Percentiles rank a stretch among this genome's conserved stretches.
Conservation (phyloP, 2,888 invertebrate species). For the Hypomecis punctinalis region DNA sequence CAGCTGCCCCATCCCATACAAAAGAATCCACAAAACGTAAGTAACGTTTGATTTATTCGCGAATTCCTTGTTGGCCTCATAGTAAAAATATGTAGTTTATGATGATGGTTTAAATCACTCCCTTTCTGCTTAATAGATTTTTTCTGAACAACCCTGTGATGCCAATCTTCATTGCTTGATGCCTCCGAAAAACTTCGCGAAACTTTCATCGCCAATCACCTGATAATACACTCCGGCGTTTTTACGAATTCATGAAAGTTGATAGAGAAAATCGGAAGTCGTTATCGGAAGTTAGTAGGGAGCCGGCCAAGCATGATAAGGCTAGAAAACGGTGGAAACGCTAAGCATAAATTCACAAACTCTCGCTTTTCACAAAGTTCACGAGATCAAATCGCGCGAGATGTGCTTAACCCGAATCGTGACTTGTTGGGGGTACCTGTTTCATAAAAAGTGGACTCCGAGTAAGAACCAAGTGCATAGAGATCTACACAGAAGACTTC, state of each 20-base stretch:
- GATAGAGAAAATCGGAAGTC: conserved; percentile 38
- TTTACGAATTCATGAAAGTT: conserved; percentile 37
- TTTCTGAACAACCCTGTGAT: too few relatives aligned
- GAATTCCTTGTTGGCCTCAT: too few relatives aligned
- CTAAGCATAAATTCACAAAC: conserved; percentile 42
- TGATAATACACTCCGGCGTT: conserved; percentile 21
- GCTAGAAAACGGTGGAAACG: conserved; percentile 42
- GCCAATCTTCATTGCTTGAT: not conserved
- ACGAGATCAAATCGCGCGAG: conserved; percentile 37
- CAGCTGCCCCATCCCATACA: too few relatives aligned
- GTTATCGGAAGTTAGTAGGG: conserved; percentile 36
- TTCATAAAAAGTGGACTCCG: conserved; percentile 43
- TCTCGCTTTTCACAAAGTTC: conserved; percentile 43
- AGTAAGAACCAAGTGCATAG: not conserved
- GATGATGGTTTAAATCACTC: too few relatives aligned
- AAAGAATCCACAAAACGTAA: too few relatives aligned
- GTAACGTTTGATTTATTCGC: too few relatives aligned
- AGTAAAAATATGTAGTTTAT: too few relatives aligned
- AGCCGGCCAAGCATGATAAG: conserved; percentile 39
- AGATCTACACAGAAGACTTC: not conserved
- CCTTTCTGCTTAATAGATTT: too few relatives aligned
- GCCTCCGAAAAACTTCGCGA: conserved; percentile 24
- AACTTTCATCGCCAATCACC: conserved; percentile 28
- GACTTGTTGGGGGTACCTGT: conserved; percentile 44
- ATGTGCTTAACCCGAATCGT: conserved; percentile 47